Percentiles rank a stretch among this genome's conserved stretches.
These are phyloP conservation scores for Plestiodon gilberti DNA, from an alignment of 2,113 vertebrate genomes.

Conservation along the genomic window DNA sequence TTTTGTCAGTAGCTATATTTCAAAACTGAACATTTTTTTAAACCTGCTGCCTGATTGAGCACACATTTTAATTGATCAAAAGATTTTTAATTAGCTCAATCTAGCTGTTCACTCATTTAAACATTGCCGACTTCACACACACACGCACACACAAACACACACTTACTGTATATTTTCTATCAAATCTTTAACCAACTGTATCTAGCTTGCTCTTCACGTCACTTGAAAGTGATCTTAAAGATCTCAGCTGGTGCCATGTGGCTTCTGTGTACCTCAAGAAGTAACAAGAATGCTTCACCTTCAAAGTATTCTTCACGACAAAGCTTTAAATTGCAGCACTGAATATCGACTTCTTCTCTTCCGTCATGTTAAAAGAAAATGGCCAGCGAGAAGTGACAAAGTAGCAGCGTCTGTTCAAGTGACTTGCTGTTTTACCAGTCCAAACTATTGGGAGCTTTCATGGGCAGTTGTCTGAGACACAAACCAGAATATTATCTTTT, in stretches of 20 bases:
- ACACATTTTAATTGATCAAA: background rate
- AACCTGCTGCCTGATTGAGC: background rate
- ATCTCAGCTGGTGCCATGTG: background rate
- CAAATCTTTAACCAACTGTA: background rate
- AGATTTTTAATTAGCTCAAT: background rate
- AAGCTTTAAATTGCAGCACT: constrained; percentile 37
- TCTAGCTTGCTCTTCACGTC: background rate
- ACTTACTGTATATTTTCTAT: background rate
- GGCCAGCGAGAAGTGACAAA: background rate
- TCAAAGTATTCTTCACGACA: constrained; percentile 26
- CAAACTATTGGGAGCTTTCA: constrained; percentile 18
- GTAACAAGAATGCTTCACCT: background rate
- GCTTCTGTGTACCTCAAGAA: background rate
- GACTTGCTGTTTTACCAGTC: constrained; percentile 38
- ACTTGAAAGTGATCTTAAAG: background rate
- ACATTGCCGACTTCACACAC: background rate
- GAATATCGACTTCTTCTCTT: constrained; percentile 35
- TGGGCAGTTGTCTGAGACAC: constrained; percentile 27
- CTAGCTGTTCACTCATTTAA: no score
- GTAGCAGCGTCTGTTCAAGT: constrained; percentile 3
- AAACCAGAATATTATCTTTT: background rate
- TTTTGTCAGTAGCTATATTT: background rate
- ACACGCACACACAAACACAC: background rate
- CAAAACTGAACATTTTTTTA: background rate
- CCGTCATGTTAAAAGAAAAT: constrained; percentile 24